These are phyloP conservation scores for Miichthys miiuy DNA, from an alignment of 2,797 vertebrate species.

Conservation along the genomic window DNA sequence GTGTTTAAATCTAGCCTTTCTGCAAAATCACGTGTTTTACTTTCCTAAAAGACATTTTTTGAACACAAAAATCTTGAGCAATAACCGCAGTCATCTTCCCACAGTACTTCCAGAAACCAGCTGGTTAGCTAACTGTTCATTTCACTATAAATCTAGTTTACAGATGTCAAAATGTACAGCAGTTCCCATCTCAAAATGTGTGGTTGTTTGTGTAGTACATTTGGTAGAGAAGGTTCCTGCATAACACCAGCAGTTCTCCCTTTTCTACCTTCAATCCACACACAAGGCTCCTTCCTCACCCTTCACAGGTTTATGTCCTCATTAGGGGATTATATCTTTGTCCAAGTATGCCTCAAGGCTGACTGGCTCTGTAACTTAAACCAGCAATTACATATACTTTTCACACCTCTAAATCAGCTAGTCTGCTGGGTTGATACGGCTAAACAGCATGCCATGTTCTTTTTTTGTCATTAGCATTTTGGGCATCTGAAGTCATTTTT, in stretches of 20 bases:
- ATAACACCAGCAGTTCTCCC: not conserved
- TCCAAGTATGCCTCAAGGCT: conserved; percentile 43
- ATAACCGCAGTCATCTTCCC: conserved; percentile 57
- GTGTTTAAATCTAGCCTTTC: conserved; percentile 19
- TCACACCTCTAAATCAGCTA: conserved; percentile 60
- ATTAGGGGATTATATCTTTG: conserved; percentile 58
- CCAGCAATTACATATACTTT: conserved; percentile 51
- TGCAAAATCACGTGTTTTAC: conserved; percentile 23
- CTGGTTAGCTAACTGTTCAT: conserved; percentile 53
- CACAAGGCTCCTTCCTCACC: conserved; percentile 13
- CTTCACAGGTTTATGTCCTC: conserved; percentile 54
- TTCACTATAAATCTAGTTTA: conserved; percentile 62
- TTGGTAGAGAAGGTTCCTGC: conserved; percentile 32
- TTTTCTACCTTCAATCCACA: not conserved
- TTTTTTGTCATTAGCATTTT: not conserved
- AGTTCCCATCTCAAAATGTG: conserved; percentile 45
- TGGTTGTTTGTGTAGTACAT: conserved; percentile 28
- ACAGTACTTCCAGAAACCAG: conserved; percentile 58
- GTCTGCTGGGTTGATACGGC: conserved; percentile 51
- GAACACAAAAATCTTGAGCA: conserved; percentile 53
- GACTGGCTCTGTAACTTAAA: conserved; percentile 56
- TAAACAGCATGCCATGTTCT: conserved; percentile 46
- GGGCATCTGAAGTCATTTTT: not conserved
- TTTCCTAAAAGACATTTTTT: conserved; percentile 31
- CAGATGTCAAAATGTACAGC: conserved; percentile 52